phyloP scores from a whole-genome alignment of 2,113 vertebrate species.

The Hiodon alosoides region DNA sequence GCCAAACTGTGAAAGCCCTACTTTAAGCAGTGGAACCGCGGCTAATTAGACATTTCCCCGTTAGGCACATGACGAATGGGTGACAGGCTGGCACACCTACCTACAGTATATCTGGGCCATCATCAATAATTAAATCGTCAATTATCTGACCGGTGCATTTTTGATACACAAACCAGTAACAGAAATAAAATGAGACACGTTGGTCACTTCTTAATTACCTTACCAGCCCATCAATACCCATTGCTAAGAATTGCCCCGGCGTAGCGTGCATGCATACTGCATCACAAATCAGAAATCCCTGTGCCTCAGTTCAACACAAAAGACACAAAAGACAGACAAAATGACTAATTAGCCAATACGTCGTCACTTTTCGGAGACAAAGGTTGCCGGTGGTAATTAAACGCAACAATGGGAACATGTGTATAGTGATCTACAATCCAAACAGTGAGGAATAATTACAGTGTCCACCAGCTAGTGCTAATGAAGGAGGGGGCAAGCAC shows the following conservation, averaged over 20 bases:
- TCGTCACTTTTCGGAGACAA: background rate
- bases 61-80: too few relatives aligned
- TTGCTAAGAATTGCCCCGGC: background rate
- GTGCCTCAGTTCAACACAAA: background rate
- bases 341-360: background rate
- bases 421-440: background rate
- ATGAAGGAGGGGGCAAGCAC: background rate
- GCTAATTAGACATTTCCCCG: too few relatives aligned
- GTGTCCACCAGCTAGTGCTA: background rate
- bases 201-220: background rate
- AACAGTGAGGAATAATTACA: background rate
- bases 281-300: too few relatives aligned
- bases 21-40: too few relatives aligned
- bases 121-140: too few relatives aligned
- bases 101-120: too few relatives aligned
- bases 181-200: background rate
- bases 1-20: too few relatives aligned
- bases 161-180: background rate
- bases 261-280: background rate
- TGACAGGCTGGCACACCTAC: too few relatives aligned
- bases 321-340: background rate
- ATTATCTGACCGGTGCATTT: too few relatives aligned
- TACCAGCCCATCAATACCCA: background rate
- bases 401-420: background rate
- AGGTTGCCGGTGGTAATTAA: slow-evolving; percentile 7